Evolutionary conservation across 2,888 invertebrate species (phyloP).

Genomic region (Euzophera pinguis): DNA sequence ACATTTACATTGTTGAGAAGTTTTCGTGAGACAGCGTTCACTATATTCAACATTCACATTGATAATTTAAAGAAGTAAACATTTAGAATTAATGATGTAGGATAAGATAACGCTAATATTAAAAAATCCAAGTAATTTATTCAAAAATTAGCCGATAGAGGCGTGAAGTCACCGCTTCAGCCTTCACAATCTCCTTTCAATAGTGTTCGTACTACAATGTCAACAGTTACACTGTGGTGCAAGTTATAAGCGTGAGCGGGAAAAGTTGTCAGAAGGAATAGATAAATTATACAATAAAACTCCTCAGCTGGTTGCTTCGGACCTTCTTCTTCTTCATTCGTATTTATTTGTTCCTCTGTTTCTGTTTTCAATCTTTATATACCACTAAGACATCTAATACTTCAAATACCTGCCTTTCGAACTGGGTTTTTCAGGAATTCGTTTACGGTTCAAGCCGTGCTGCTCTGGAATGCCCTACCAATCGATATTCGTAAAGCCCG

Average conservation of each 20-base stretch:
- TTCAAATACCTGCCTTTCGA: too few relatives aligned
- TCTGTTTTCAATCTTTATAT: too few relatives aligned
- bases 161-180: constrained; percentile 9
- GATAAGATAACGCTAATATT: background rate
- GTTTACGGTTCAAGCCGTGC: too few relatives aligned
- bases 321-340: too few relatives aligned
- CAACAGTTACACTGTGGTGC: background rate
- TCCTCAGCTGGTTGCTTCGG: too few relatives aligned
- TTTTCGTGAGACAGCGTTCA: background rate
- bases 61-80: background rate
- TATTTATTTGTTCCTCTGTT: too few relatives aligned
- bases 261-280: background rate
- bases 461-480: too few relatives aligned
- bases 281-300: too few relatives aligned
- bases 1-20: background rate
- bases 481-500: too few relatives aligned
- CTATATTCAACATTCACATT: background rate
- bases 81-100: background rate
- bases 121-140: constrained; percentile 1
- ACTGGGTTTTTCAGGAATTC: too few relatives aligned
- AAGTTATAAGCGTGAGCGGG: background rate
- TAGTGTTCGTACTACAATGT: constrained; percentile 5
- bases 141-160: background rate
- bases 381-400: too few relatives aligned
- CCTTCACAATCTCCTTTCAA: constrained; percentile 8